A percentile compares a stretch with the other conserved stretches of the same genome.
Evolutionary conservation across 2,797 vertebrate genomes (phyloP).

Genomic region (Gallinago solitaria): DNA sequence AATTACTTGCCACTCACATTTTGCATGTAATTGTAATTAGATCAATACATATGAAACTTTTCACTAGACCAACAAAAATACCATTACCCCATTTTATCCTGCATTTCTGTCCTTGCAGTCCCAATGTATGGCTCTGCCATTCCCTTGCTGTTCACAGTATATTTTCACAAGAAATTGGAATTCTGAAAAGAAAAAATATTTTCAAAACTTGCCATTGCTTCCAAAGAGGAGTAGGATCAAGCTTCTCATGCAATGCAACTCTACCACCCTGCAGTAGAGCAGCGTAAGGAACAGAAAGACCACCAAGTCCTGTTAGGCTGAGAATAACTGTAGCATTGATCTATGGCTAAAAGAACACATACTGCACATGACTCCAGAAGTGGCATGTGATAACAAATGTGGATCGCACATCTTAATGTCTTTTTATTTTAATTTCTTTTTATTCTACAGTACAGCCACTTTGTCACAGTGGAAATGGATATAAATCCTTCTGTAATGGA

Average conservation of each 20-base stretch:
- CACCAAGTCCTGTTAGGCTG: not conserved
- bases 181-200: not conserved
- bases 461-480: not conserved
- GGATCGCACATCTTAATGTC: not conserved
- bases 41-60: not conserved
- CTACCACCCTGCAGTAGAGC: not conserved
- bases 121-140: not conserved
- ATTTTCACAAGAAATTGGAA: not conserved
- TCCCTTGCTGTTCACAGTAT: not conserved
- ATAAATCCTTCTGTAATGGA: not conserved
- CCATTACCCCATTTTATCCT: not conserved
- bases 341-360: not conserved
- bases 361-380: not conserved
- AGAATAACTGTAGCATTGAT: not conserved
- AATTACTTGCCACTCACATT: not conserved
- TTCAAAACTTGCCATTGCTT: not conserved
- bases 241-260: not conserved
- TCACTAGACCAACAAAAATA: not conserved
- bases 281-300: not conserved
- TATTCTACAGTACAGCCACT: not conserved
- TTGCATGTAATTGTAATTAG: slow-evolving; percentile 9
- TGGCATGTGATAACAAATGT: not conserved
- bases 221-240: not conserved
- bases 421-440: not conserved
- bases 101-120: not conserved